These are phyloP conservation scores for Terrapene triunguis DNA, from an alignment of 2,113 vertebrate genomes.

Conservation along the genomic window DNA sequence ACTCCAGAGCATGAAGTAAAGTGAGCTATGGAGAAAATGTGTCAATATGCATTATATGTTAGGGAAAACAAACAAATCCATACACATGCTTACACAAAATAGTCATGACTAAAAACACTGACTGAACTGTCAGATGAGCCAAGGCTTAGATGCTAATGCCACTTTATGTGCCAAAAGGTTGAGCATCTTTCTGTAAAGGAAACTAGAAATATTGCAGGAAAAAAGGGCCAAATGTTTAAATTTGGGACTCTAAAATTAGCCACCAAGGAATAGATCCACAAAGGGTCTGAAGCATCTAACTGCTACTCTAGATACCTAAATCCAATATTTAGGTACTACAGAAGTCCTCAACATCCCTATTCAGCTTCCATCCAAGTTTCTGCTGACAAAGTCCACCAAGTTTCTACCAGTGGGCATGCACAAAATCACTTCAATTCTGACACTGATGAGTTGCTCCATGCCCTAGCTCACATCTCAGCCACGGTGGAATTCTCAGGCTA, in stretches of 20 bases:
- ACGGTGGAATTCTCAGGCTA: background rate
- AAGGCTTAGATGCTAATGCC: background rate
- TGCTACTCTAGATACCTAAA: background rate
- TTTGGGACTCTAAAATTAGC: background rate
- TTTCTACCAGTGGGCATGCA: background rate
- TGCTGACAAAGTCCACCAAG: background rate
- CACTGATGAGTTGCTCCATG: no score
- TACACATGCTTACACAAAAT: accelerated
- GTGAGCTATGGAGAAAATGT: accelerated
- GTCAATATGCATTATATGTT: background rate
- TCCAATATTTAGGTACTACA: background rate
- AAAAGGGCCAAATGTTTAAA: background rate
- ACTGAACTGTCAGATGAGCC: background rate
- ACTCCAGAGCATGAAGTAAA: background rate
- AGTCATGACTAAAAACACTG: background rate
- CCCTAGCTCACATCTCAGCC: no score
- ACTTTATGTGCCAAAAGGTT: background rate
- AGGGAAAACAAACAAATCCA: background rate
- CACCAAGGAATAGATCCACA: background rate
- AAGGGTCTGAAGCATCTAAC: background rate
- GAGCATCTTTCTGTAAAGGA: background rate
- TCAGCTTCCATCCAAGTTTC: background rate
- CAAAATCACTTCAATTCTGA: background rate
- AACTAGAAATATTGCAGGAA: accelerated
- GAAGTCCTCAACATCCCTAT: background rate